Conservation (phyloP, 2,113 vertebrate genomes). For the Tauraco erythrolophus region DNA sequence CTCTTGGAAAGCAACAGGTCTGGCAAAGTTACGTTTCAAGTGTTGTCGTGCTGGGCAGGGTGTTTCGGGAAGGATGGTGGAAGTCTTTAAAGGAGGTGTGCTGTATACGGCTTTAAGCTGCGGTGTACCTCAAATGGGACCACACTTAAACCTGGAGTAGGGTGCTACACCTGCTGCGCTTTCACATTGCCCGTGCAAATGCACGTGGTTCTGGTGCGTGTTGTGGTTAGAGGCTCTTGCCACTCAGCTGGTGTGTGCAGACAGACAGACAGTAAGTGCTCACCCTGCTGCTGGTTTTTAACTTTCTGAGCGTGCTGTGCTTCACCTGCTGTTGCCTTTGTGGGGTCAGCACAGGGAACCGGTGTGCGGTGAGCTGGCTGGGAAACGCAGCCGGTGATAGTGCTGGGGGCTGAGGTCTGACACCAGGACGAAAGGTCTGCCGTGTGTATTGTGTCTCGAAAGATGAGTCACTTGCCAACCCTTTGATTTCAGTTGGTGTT, state of each 20-base stretch:
- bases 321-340: not conserved
- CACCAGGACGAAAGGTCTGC: not conserved
- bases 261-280: not conserved
- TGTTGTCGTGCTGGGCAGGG: not conserved
- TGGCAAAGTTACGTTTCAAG: not conserved
- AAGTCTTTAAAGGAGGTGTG: not conserved
- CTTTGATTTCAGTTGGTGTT: not conserved
- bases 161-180: not conserved
- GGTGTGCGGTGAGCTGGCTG: not conserved
- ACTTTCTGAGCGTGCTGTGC: not conserved
- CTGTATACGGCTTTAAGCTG: not conserved
- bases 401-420: not conserved
- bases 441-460: not conserved
- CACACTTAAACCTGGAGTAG: not conserved
- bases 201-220: not conserved
- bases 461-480: not conserved
- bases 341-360: not conserved
- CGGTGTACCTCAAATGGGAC: not conserved
- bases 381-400: accelerated
- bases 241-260: accelerated
- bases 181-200: not conserved
- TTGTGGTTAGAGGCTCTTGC: not conserved
- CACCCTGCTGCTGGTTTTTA: not conserved
- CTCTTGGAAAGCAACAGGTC: not conserved
- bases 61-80: not conserved